Percentiles rank a stretch among this genome's conserved stretches.
These are phyloP conservation scores for Grallaria varia DNA, from an alignment of 2,113 vertebrate species.

Conservation along the genomic window DNA sequence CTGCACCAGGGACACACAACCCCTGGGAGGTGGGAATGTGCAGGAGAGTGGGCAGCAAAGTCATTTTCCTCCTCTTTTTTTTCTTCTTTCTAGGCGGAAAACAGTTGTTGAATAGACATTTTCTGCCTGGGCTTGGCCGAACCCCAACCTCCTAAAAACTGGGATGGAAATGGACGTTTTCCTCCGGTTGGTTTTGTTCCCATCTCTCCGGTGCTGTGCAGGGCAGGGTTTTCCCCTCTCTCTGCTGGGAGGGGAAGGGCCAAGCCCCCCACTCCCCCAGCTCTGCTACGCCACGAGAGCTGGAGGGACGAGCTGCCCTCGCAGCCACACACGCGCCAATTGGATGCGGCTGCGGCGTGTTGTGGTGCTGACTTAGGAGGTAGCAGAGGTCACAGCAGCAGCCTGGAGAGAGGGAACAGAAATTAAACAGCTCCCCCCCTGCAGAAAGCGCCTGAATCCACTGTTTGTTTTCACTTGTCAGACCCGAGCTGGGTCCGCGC, in stretches of 20 bases:
- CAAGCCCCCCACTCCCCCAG: background rate
- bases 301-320: conserved; percentile 29
- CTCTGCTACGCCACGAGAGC: background rate
- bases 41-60: background rate
- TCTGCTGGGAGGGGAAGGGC: background rate
- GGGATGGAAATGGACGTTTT: background rate
- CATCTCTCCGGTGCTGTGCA: background rate
- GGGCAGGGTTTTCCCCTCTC: background rate
- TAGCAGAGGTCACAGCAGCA: conserved; percentile 54
- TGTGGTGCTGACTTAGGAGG: conserved; percentile 48
- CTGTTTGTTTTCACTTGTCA: conserved; percentile 60
- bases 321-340: conserved; percentile 42
- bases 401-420: conserved; percentile 31
- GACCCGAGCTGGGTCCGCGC: background rate
- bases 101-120: background rate
- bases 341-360: conserved; percentile 29
- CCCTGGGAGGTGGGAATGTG: background rate
- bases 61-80: background rate
- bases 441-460: conserved; percentile 32
- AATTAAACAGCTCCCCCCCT: background rate
- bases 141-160: background rate
- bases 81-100: background rate
- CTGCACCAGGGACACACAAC: background rate
- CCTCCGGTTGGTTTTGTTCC: background rate
- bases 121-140: background rate